Base-by-base conservation (phyloP, 2,888 invertebrate species). In the Brenthis hecate region DNA sequence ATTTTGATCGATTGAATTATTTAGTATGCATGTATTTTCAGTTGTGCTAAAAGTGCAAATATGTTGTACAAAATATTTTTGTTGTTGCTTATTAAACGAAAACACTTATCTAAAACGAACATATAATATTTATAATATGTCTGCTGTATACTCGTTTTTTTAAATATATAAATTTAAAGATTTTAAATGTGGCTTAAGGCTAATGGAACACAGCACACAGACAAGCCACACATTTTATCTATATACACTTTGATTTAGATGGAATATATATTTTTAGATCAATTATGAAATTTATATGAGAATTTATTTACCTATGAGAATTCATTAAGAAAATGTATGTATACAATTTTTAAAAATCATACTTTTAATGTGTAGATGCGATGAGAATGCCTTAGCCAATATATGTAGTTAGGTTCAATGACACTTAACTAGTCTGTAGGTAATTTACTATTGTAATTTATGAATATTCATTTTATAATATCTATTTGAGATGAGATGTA, bases 381-480 rank as follows among this genome's bases (percentile, higher is more conserved):
- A 70, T 58, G 47, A 23, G 62, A 63, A 62, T 70, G 66, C 66
- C 69, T 70, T 70, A 47, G 23, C n/a, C 14, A 54, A 16, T 54
- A n/a, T 48, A 23, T 53, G 8, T 8, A 43, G 36, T 28, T 50
- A 50, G 14, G 11, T 64, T 64, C 64, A 32, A 47, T 55, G 43
- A 54, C 28, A 47, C 43, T 56, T 23, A 19, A 58, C 65, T 66
- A 66, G 60, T 66, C 60, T 14, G 23, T 58, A 58, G 47, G 47
- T 56, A 13, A 36, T 56, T 36, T 55, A n/a, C 36, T 36, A 36
- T 58, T 14, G 14, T 47, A 5, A 28, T 28, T 28, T 28, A 28
- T 28, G 28, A 4, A 28, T 60, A n/a, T n/a, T 16, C 28, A 60
- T 60, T 50, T 32, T 60, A 28, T 60, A 13, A 28, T 16, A 43